Evolutionary conservation across 1,140 invertebrate species (phyloP).

Genomic region (Drosophila sucinea): DNA sequence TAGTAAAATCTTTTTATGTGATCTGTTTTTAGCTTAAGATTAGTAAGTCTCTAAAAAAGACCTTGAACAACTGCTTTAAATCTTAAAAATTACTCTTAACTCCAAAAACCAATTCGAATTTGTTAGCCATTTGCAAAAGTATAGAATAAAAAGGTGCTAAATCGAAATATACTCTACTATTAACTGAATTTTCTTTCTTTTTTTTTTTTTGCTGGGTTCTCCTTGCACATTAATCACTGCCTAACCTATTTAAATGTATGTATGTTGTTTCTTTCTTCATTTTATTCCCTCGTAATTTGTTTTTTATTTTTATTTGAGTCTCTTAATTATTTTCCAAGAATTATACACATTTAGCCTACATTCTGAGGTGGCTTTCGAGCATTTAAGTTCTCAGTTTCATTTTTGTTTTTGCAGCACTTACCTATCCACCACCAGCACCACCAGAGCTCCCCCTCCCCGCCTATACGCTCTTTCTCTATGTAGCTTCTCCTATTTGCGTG

Average conservation of each 20-base stretch:
- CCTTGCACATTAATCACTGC: not conserved
- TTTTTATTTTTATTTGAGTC: not conserved
- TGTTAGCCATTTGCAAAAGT: too few relatives aligned
- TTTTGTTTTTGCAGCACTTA: constrained; percentile 6
- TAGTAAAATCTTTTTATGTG: too few relatives aligned
- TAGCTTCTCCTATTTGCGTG: constrained; percentile 61
- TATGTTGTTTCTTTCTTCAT: not conserved
- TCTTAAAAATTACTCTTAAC: too few relatives aligned
- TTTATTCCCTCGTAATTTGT: not conserved
- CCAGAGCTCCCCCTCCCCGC: too few relatives aligned
- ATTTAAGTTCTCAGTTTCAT: constrained; percentile 40
- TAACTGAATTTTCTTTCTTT: too few relatives aligned
- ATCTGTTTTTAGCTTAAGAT: too few relatives aligned
- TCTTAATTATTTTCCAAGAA: constrained; percentile 67
- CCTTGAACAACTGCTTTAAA: too few relatives aligned
- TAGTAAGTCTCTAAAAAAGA: too few relatives aligned
- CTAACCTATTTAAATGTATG: not conserved
- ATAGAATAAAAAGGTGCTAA: too few relatives aligned
- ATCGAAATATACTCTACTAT: too few relatives aligned
- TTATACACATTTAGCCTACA: constrained; percentile 68
- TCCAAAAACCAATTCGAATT: too few relatives aligned
- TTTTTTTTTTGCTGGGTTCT: too few relatives aligned
- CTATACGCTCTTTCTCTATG: not conserved
- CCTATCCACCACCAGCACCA: not conserved
- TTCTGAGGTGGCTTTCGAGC: constrained; percentile 43